Evolutionary conservation across 2,888 invertebrate genomes (phyloP).

Genomic region (Tethea ocularis): DNA sequence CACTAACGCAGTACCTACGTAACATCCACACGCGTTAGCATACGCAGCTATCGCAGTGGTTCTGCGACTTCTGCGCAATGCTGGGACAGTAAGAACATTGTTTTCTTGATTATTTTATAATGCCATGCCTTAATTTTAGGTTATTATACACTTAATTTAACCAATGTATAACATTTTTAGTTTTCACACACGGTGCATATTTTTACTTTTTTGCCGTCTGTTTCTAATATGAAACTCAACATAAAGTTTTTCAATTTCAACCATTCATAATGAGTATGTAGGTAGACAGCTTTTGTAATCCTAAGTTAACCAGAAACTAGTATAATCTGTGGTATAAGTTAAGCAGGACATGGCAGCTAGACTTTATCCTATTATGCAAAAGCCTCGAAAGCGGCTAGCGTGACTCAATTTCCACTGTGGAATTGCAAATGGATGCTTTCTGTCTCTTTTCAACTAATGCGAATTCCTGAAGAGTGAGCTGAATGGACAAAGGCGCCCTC

Average conservation of each 20-base stretch:
- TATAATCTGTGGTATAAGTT: conserved; percentile 27
- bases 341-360: conserved; percentile 34
- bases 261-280: conserved; percentile 16
- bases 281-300: neutral
- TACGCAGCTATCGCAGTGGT: too few species aligned
- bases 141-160: too few species aligned
- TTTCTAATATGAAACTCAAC: too few species aligned
- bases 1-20: too few species aligned
- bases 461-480: conserved; percentile 9
- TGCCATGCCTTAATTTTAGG: too few species aligned
- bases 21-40: too few species aligned
- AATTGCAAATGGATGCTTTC: conserved; percentile 6
- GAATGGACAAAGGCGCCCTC: conserved; percentile 17
- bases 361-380: conserved; percentile 51
- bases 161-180: too few species aligned
- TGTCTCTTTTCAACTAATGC: conserved; percentile 13
- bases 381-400: conserved; percentile 28
- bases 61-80: too few species aligned
- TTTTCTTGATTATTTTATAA: too few species aligned
- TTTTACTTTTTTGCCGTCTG: too few species aligned
- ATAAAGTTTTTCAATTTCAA: conserved; percentile 7
- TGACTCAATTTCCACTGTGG: conserved; percentile 36
- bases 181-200: too few species aligned
- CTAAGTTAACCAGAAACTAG: conserved; percentile 22
- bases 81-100: too few species aligned